Evolutionary conservation across 2,113 vertebrate species (phyloP).

Genomic region (Sapajus apella): DNA sequence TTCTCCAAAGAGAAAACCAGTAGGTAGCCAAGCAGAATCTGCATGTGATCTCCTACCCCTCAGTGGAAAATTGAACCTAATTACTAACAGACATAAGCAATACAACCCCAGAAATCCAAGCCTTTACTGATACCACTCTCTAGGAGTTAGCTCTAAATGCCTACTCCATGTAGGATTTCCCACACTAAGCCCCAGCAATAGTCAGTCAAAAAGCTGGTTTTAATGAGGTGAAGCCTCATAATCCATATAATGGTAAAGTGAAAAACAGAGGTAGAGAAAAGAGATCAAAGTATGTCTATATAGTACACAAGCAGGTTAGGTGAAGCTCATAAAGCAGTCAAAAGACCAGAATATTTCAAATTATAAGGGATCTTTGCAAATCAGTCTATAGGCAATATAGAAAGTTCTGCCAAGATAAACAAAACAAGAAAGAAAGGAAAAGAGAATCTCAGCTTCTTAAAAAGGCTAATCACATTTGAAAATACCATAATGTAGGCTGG

Average conservation of each 20-base stretch:
- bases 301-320: background rate
- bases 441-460: background rate
- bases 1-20: background rate
- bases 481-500: background rate
- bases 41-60: background rate
- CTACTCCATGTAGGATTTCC: background rate
- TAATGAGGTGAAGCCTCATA: background rate
- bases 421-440: background rate
- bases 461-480: background rate
- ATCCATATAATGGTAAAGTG: background rate
- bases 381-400: background rate
- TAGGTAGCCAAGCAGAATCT: background rate
- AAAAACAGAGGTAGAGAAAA: background rate
- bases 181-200: background rate
- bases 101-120: background rate
- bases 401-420: background rate
- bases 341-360: background rate
- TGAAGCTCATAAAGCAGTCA: background rate
- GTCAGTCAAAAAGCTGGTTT: background rate
- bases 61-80: background rate
- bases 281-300: no score
- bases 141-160: background rate
- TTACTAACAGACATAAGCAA: background rate
- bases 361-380: background rate
- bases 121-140: background rate